Conservation (phyloP, 2,113 vertebrate genomes). For the Embiotoca jacksoni region DNA sequence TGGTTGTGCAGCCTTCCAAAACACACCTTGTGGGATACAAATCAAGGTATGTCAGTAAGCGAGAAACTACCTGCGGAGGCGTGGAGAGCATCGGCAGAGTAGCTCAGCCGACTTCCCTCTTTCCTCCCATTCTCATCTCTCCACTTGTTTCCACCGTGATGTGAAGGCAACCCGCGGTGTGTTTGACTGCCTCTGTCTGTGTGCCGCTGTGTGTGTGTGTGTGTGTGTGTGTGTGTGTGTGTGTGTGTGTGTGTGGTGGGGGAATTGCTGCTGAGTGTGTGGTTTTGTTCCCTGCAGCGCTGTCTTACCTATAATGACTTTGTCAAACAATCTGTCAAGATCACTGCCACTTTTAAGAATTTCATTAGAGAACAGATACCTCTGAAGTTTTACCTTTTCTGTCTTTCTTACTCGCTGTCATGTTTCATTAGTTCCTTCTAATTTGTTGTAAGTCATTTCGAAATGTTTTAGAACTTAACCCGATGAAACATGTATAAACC, state of each 20-base stretch:
- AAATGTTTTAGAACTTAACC: not conserved
- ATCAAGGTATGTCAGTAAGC: slow-evolving; percentile 59
- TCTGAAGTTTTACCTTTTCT: not conserved
- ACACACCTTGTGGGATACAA: slow-evolving; percentile 49
- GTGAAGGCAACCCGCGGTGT: slow-evolving; percentile 71
- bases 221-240: slow-evolving; percentile 18
- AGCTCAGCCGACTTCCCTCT: slow-evolving; percentile 39
- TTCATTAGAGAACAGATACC: slow-evolving; percentile 22
- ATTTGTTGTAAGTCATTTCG: not conserved
- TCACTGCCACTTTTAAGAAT: slow-evolving; percentile 17
- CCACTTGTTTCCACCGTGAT: slow-evolving; percentile 54
- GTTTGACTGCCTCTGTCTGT: slow-evolving; percentile 71
- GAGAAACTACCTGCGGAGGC: slow-evolving; percentile 58
- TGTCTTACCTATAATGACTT: slow-evolving; percentile 67
- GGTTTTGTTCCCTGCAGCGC: slow-evolving; percentile 35
- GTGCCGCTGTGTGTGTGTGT: slow-evolving; percentile 22
- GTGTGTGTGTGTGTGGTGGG: not conserved
- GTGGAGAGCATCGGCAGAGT: slow-evolving; percentile 27
- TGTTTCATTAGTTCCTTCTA: not conserved
- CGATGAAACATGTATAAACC: not conserved
- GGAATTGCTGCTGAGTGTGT: slow-evolving; percentile 32
- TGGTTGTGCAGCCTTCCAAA: slow-evolving; percentile 59
- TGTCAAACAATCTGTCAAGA: slow-evolving; percentile 66
- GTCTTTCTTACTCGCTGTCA: not conserved
- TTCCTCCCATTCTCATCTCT: slow-evolving; percentile 53